A percentile compares a stretch with the other conserved stretches of the same genome.
Conservation (phyloP, 2,888 invertebrate genomes). For the Synanthedon myopaeformis region DNA sequence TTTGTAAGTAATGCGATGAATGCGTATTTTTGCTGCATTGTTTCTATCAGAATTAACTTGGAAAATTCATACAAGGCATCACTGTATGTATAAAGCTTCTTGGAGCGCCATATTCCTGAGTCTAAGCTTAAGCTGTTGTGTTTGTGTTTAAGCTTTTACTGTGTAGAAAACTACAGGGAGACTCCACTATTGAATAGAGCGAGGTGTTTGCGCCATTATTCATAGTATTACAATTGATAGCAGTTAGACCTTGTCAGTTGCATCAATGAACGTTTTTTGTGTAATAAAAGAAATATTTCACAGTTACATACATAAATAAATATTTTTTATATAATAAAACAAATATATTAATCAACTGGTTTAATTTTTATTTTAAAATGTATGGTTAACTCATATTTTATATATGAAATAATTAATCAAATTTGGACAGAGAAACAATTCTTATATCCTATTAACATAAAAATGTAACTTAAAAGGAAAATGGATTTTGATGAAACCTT, state of each 20-base stretch:
- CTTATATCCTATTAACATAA: too few relatives aligned
- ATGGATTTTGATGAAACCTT: too few relatives aligned
- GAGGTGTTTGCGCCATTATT: conserved; percentile 94
- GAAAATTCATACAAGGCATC: conserved; percentile 83
- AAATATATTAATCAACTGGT: conserved; percentile 5
- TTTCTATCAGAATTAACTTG: conserved; percentile 91
- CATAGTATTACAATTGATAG: conserved; percentile 88
- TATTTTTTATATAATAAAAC: conserved; percentile 7
- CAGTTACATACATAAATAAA: conserved; percentile 4
- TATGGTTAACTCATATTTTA: not conserved
- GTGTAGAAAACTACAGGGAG: conserved; percentile 87
- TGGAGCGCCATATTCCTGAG: conserved; percentile 88
- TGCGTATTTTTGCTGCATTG: conserved; percentile 94
- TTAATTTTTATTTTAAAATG: conserved; percentile 3
- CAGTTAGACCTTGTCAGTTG: conserved; percentile 92
- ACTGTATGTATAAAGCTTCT: conserved; percentile 80
- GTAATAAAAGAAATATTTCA: conserved; percentile 7
- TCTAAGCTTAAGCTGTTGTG: too few relatives aligned
- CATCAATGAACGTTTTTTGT: conserved; percentile 52
- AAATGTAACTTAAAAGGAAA: too few relatives aligned
- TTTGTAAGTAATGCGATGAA: conserved; percentile 94
- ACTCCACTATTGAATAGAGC: conserved; percentile 85
- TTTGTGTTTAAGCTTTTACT: conserved; percentile 93
- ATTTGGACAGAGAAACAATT: too few relatives aligned
- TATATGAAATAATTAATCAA: conserved; percentile 2